These are phyloP conservation scores for Ceratina japonica DNA, from an alignment of 1,140 invertebrate species.

Conservation along the genomic window DNA sequence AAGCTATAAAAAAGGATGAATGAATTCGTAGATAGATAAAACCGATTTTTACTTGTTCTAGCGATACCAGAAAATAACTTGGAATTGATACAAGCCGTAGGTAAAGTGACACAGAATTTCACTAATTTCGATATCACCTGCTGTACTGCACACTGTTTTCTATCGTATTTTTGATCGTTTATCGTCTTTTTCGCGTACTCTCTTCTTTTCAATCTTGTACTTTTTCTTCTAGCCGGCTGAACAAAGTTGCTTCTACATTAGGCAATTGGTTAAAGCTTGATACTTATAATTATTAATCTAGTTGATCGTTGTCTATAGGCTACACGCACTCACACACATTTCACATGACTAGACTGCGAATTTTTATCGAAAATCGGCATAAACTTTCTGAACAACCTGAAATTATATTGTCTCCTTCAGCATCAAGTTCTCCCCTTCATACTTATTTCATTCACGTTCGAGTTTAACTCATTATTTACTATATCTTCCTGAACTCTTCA, in stretches of 20 bases:
- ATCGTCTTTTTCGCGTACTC: constrained; percentile 12
- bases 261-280: constrained; percentile 46
- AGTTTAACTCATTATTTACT: too few relatives aligned
- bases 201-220: constrained; percentile 13
- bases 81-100: constrained; percentile 79
- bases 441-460: too few relatives aligned
- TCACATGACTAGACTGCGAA: background rate
- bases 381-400: too few relatives aligned
- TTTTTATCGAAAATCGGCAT: too few relatives aligned
- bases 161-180: constrained; percentile 20
- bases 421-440: too few relatives aligned
- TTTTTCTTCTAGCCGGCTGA: constrained; percentile 52
- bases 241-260: constrained; percentile 64
- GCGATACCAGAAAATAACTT: constrained; percentile 75
- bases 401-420: too few relatives aligned
- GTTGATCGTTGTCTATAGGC: constrained; percentile 33
- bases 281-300: constrained; percentile 37
- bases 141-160: constrained; percentile 48
- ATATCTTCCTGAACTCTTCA: too few relatives aligned
- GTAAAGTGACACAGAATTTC: constrained; percentile 73
- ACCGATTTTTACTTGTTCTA: constrained; percentile 77
- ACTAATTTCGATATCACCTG: constrained; percentile 50
- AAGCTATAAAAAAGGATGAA: background rate
- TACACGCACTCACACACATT: background rate
- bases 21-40: constrained; percentile 45